Evolutionary conservation across 1,140 invertebrate genomes (phyloP).

Genomic region (Platyscapa corneri): DNA sequence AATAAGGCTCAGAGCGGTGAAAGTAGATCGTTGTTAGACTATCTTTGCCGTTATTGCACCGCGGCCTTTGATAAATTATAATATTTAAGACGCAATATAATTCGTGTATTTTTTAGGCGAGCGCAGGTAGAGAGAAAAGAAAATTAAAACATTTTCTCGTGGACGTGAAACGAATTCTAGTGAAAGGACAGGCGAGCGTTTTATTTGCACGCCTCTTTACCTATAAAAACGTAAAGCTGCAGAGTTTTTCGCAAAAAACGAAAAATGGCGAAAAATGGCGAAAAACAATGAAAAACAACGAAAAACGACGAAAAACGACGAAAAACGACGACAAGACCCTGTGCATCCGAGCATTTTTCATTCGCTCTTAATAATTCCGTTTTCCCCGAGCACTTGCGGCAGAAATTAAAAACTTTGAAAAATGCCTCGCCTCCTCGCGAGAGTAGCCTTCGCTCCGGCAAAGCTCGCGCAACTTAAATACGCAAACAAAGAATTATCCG

Average conservation of each 20-base stretch:
- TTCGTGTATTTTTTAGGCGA: background rate
- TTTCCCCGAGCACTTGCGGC: background rate
- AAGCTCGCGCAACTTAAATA: background rate
- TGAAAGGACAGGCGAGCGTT: background rate
- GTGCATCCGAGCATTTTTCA: background rate
- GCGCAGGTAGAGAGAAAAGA: background rate
- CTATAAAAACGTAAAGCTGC: background rate
- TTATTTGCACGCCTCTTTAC: background rate
- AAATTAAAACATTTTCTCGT: conserved; percentile 7
- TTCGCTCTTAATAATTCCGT: background rate
- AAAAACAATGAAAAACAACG: too few relatives aligned
- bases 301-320: too few relatives aligned
- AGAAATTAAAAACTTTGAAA: background rate
- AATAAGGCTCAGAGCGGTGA: background rate
- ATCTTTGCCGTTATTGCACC: background rate
- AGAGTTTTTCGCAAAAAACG: too few relatives aligned
- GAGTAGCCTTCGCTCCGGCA: background rate
- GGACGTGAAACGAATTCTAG: background rate
- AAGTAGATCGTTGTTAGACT: conserved; percentile 1
- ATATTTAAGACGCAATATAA: conserved; percentile 2
- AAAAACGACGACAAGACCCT: background rate
- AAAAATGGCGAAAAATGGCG: too few relatives aligned
- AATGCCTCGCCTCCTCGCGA: background rate
- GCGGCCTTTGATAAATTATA: background rate
- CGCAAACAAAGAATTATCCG: background rate